phyloP scores from a whole-genome alignment of 2,888 invertebrate genomes.

The Philereme vetulata region DNA sequence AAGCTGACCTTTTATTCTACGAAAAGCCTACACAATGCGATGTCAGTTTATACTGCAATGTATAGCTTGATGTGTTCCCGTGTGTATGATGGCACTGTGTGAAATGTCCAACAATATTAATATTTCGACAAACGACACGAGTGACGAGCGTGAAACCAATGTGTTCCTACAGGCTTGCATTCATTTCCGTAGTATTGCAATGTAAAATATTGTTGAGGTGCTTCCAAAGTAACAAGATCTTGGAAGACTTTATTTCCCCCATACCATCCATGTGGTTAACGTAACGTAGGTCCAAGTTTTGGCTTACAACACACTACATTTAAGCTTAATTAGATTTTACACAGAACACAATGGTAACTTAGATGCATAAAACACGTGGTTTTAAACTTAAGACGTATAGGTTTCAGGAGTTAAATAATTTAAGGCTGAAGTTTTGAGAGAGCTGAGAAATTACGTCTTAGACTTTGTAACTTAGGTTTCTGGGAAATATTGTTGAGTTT shows the following conservation, averaged over 20 bases:
- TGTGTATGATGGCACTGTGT: too few species aligned
- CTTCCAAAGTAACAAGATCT: neutral
- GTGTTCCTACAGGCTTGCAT: too few species aligned
- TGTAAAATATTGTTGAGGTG: neutral
- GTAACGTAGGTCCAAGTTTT: slow-evolving; percentile 56
- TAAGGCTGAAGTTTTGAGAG: slow-evolving; percentile 19
- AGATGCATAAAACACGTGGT: slow-evolving; percentile 26
- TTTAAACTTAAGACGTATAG: slow-evolving; percentile 22
- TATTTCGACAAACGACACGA: too few species aligned
- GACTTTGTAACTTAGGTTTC: slow-evolving; percentile 1
- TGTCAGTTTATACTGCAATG: too few species aligned
- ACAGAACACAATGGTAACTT: slow-evolving; percentile 30
- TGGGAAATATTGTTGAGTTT: slow-evolving; percentile 1
- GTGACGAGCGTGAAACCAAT: too few species aligned
- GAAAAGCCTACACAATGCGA: too few species aligned
- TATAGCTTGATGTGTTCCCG: too few species aligned
- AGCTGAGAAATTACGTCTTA: slow-evolving; percentile 11
- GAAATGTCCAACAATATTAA: too few species aligned
- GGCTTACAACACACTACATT: slow-evolving; percentile 55
- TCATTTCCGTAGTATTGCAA: too few species aligned
- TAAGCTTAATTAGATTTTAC: slow-evolving; percentile 63
- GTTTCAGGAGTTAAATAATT: slow-evolving; percentile 22
- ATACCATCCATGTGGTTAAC: slow-evolving; percentile 58
- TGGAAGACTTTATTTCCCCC: slow-evolving; percentile 39
- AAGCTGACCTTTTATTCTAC: too few species aligned